A percentile compares a stretch with the other conserved stretches of the same genome.
Conservation (phyloP, 1,140 invertebrate genomes). For the Lasaia peninsularis region DNA sequence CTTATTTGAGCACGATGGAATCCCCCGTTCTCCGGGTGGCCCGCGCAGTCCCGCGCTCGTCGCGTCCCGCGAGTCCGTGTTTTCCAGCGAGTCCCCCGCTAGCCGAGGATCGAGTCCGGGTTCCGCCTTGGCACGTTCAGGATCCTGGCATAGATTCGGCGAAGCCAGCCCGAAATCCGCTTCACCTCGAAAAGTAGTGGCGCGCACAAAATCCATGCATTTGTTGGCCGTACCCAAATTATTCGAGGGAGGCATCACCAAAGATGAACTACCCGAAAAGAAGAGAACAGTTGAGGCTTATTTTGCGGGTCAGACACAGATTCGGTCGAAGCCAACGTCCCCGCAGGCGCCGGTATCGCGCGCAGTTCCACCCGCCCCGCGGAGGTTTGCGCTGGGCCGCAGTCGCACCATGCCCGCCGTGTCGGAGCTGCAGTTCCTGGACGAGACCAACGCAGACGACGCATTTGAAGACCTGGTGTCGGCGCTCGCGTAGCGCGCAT, state of each 20-base stretch:
- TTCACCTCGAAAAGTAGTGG: conserved; percentile 69
- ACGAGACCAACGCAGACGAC: conserved; percentile 85
- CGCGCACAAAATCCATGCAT: conserved; percentile 85
- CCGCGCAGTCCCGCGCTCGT: conserved; percentile 41
- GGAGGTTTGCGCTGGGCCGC: conserved; percentile 77
- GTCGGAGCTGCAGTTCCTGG: conserved; percentile 80
- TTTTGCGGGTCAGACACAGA: conserved; percentile 76
- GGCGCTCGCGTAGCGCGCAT: conserved; percentile 72
- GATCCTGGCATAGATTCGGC: conserved; percentile 86
- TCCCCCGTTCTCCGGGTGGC: conserved; percentile 24
- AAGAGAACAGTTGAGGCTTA: conserved; percentile 89
- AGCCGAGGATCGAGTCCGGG: conserved; percentile 49
- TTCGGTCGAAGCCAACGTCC: conserved; percentile 31
- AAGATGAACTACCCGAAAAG: conserved; percentile 85
- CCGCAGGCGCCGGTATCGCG: conserved; percentile 43
- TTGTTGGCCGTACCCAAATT: conserved; percentile 84
- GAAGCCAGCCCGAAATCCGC: conserved; percentile 45
- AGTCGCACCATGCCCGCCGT: conserved; percentile 86
- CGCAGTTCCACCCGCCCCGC: conserved; percentile 67
- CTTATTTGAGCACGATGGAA: conserved; percentile 28
- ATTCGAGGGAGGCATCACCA: conserved; percentile 86
- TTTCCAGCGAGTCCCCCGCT: conserved; percentile 48
- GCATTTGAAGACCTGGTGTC: conserved; percentile 87
- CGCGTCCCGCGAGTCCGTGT: conserved; percentile 46
- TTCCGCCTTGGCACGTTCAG: conserved; percentile 82